Conservation (phyloP, 2,888 invertebrate genomes). For the Xestia rhomboidea region DNA sequence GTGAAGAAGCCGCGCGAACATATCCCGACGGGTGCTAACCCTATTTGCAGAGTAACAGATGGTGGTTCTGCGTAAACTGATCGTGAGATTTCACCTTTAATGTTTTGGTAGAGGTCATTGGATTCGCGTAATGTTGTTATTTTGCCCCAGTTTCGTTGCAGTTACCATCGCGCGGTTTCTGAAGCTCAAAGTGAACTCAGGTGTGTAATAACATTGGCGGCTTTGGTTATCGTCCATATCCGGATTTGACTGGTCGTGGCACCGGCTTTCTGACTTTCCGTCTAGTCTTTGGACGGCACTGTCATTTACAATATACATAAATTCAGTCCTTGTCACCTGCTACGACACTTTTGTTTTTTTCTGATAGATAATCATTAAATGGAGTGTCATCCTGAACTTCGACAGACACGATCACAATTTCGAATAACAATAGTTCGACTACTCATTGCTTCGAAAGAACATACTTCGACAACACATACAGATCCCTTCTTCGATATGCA, state of each 20-base stretch:
- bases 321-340: too few species aligned
- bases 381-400: too few species aligned
- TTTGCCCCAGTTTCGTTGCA: slow-evolving; percentile 1
- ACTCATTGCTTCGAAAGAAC: too few species aligned
- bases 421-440: too few species aligned
- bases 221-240: background rate
- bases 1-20: background rate
- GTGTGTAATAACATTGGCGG: background rate
- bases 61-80: slow-evolving; percentile 25
- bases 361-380: too few species aligned
- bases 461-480: too few species aligned
- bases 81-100: background rate
- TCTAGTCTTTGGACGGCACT: too few species aligned
- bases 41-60: slow-evolving; percentile 16
- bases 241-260: background rate
- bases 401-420: too few species aligned
- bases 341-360: too few species aligned
- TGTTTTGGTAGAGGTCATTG: slow-evolving; percentile 7
- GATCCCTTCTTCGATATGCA: too few species aligned
- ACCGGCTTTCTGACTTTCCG: too few species aligned
- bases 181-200: background rate
- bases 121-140: slow-evolving; percentile 19
- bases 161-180: background rate
- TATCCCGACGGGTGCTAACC: background rate
- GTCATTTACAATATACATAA: too few species aligned